Evolutionary conservation across 2,113 vertebrate species (phyloP).

Genomic region (Nipponia nippon): DNA sequence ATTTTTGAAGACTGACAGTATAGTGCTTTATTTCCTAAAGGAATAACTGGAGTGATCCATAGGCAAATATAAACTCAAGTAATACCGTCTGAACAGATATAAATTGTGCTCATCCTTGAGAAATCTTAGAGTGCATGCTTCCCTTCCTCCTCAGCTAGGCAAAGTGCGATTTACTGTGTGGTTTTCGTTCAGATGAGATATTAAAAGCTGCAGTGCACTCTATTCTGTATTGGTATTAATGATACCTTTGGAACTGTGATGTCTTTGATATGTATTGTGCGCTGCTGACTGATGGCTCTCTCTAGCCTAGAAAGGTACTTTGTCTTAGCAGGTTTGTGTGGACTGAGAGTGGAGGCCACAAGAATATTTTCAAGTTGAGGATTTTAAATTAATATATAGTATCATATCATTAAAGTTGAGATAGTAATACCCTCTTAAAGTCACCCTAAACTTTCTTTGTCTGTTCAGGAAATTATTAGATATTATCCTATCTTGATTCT

Average conservation of each 20-base stretch:
- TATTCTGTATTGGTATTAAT: not conserved
- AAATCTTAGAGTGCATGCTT: not conserved
- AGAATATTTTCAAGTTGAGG: not conserved
- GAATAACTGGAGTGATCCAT: slow-evolving; percentile 32
- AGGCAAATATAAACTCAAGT: slow-evolving; percentile 21
- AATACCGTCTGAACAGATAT: not conserved
- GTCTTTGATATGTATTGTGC: not conserved
- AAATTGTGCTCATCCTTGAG: not conserved
- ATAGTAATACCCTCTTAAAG: not conserved
- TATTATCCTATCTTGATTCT: not conserved
- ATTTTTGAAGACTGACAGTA: slow-evolving; percentile 7
- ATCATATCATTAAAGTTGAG: not conserved
- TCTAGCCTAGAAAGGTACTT: not conserved
- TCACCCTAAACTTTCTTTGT: not conserved
- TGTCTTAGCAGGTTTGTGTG: not conserved
- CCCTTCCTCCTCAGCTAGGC: not conserved
- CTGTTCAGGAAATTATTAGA: slow-evolving; percentile 40
- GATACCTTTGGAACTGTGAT: not conserved
- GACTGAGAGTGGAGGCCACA: not conserved
- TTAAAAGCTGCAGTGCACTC: slow-evolving; percentile 38
- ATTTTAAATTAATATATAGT: slow-evolving; percentile 24
- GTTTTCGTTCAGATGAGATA: slow-evolving; percentile 10
- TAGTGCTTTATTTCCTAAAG: slow-evolving; percentile 46
- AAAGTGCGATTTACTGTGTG: not conserved
- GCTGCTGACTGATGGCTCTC: slow-evolving; percentile 26